These are phyloP conservation scores for Linyphia triangularis DNA, from an alignment of 2,888 invertebrate species.

Conservation along the genomic window DNA sequence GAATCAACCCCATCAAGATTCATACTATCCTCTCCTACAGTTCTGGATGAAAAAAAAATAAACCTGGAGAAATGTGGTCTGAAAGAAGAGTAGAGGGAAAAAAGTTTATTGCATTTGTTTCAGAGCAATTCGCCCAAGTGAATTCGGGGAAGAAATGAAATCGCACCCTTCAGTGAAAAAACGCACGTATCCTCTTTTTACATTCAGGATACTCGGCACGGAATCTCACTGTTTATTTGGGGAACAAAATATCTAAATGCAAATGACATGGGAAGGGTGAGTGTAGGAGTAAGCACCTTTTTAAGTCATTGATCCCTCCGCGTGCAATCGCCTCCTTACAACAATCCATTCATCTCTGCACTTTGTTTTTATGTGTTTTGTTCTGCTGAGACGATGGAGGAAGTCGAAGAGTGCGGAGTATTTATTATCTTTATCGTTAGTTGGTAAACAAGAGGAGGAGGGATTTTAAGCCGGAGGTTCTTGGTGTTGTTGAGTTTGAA, in stretches of 20 bases:
- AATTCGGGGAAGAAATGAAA: conserved; percentile 42
- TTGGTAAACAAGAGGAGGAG: neutral
- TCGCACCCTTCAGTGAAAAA: conserved; percentile 12
- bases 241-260: conserved; percentile 63
- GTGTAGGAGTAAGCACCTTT: conserved; percentile 31
- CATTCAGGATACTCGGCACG: conserved; percentile 30
- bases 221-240: conserved; percentile 15
- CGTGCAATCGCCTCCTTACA: conserved; percentile 9
- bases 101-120: conserved; percentile 45
- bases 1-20: conserved; percentile 44
- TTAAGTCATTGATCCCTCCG: conserved; percentile 56
- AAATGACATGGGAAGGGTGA: conserved; percentile 34
- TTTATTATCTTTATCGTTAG: neutral
- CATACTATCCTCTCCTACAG: conserved; percentile 22
- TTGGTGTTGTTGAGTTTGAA: neutral
- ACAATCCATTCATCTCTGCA: neutral
- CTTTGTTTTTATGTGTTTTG: neutral
- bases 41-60: neutral
- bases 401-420: neutral
- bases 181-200: neutral
- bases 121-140: conserved; percentile 38
- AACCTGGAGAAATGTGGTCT: neutral
- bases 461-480: neutral
- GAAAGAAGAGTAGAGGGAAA: neutral
- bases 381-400: neutral